A percentile compares a stretch with the other conserved stretches of the same genome.
Conservation (phyloP, 2,888 invertebrate genomes). For the Pardosa pseudoannulata region DNA sequence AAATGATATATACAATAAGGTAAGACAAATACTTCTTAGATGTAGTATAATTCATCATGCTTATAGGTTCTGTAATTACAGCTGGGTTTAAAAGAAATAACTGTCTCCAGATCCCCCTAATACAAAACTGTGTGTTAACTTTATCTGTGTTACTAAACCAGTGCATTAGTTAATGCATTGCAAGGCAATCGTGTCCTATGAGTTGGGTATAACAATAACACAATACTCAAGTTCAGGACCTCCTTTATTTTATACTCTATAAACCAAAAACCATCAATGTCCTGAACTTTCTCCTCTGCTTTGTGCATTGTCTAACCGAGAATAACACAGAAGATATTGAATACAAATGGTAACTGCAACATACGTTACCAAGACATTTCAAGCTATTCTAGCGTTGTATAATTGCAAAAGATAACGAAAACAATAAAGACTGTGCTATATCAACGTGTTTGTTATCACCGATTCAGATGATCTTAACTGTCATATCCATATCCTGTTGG, state of each 20-base stretch:
- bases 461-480: not conserved
- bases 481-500: not conserved
- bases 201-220: not conserved
- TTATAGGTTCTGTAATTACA: no score
- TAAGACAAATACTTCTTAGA: no score
- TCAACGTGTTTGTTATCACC: not conserved
- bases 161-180: not conserved
- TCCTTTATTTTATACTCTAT: not conserved
- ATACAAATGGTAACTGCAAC: not conserved
- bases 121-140: no score
- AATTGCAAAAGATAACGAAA: not conserved
- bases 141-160: constrained; percentile 5
- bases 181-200: not conserved
- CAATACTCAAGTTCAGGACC: not conserved
- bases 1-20: no score
- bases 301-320: not conserved
- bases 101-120: no score
- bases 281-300: not conserved
- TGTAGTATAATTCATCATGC: no score
- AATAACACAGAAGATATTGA: not conserved
- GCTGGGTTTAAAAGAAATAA: no score
- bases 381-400: not conserved
- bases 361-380: not conserved
- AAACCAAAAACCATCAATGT: not conserved
- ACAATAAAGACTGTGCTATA: not conserved